Conservation (phyloP, 2,888 invertebrate species). For the Ptychoptera contaminata region DNA sequence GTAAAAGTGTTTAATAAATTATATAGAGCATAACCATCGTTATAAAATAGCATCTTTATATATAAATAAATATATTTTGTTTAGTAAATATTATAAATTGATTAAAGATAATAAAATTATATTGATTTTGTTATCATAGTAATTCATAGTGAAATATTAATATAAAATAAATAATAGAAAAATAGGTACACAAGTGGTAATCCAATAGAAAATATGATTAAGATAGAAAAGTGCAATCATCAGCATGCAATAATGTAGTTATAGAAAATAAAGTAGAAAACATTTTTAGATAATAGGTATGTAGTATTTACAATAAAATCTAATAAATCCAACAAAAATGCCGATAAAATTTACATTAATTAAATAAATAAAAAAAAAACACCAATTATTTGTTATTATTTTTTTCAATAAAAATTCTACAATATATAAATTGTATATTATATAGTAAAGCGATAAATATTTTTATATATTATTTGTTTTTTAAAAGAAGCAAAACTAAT, state of each 20-base stretch:
- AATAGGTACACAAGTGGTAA: slow-evolving; percentile 3
- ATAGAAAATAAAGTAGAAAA: no score
- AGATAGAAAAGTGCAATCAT: slow-evolving; percentile 3
- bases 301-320: no score
- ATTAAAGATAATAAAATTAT: slow-evolving; percentile 6
- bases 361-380: slow-evolving; percentile 8
- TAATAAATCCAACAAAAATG: no score
- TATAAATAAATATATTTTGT: no score
- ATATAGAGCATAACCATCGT: no score
- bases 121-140: slow-evolving; percentile 2
- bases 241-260: no score
- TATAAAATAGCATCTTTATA: background rate
- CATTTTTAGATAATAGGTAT: no score
- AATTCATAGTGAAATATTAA: background rate
- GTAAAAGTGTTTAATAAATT: no score
- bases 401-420: slow-evolving; percentile 8
- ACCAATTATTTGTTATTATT: no score
- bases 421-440: background rate
- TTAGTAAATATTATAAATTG: slow-evolving; percentile 8
- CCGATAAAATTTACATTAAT: background rate
- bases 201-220: slow-evolving; percentile 8
- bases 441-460: no score
- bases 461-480: no score
- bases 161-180: slow-evolving; percentile 2
- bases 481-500: no score